Evolutionary conservation across 2,888 invertebrate genomes (phyloP), one percentile per base, ranked within the genome.

Genomic region (Cryptocheilus praepositus): DNA sequence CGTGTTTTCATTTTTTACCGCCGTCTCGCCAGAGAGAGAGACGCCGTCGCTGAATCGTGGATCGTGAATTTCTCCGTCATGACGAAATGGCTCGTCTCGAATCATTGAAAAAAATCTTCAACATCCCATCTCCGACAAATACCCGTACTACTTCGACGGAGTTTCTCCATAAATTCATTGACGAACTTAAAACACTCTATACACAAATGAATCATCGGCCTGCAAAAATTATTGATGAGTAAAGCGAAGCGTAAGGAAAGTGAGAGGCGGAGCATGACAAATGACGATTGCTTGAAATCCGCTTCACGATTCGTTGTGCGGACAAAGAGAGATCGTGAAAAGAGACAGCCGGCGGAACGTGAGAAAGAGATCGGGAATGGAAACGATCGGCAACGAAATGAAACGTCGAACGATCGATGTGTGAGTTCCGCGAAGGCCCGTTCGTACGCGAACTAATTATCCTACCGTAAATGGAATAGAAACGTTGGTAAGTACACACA

Each of bases 391-490:
- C 3, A 49, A 49, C 49, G 49, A 49, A 19, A 36, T 16, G 18
- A 49, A 15, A 49, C 5, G 49, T 49, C 16, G 19, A 49, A 49
- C 16, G 16, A 49, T 49, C 49, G n/a, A 49, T 49, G 49, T 16
- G 49, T 16, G 49, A 49, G 19, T 49, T 19, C 18, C 49, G 19
- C 18, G 49, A 36, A 36, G 36, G 36, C 36, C 36, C 49, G 49
- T 18, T 49, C 49, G 52, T 52, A 22, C 16, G 21, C 21, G 73
- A 77, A 76, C 83, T 83, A 83, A 83, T 83, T 83, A 83, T 82
- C 82, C 77, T 77, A 61, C 76, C 73, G 73, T 74, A 76, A 71
- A 73, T 74, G 66, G 79, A 76, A 79, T 81, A 81, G 76, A 74
- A 79, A 74, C 69, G 76, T 67, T 69, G 64, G 25, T 58, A 43